Evolutionary conservation across 2,888 invertebrate species (phyloP).

Genomic region (Mallateleia sp.): DNA sequence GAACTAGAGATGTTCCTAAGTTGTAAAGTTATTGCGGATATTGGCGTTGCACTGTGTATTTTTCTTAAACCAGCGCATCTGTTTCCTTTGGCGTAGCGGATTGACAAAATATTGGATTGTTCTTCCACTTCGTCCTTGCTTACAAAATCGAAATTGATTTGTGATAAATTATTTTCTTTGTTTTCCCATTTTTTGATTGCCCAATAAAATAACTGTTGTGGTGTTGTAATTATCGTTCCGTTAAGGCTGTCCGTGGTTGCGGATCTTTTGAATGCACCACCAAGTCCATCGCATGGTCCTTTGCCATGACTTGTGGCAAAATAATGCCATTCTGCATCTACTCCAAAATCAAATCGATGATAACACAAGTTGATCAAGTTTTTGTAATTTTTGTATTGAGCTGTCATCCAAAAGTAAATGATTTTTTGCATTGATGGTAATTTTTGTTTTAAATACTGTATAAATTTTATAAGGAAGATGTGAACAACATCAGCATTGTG

Average conservation of each 20-base stretch:
- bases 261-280: slow-evolving; percentile 7
- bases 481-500: slow-evolving; percentile 32
- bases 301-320: slow-evolving; percentile 9
- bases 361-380: slow-evolving; percentile 6
- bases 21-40: too few species aligned
- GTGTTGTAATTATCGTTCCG: background rate
- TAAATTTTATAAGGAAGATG: slow-evolving; percentile 23
- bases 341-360: background rate
- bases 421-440: slow-evolving; percentile 2
- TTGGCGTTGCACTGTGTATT: too few species aligned
- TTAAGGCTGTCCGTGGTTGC: background rate
- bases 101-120: too few species aligned
- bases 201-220: slow-evolving; percentile 7
- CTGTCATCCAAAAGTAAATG: slow-evolving; percentile 18
- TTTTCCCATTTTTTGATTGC: background rate
- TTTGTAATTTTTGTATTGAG: slow-evolving; percentile 15
- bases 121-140: too few species aligned
- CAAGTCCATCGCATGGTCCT: slow-evolving; percentile 9
- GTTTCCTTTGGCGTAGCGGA: too few species aligned
- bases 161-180: too few species aligned
- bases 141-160: too few species aligned
- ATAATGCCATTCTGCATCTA: slow-evolving; percentile 14
- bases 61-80: too few species aligned
- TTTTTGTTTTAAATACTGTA: slow-evolving; percentile 8
- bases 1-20: too few species aligned